Evolutionary conservation across 2,797 vertebrate genomes (phyloP).

Genomic region (Chlorospingus flavigularis): DNA sequence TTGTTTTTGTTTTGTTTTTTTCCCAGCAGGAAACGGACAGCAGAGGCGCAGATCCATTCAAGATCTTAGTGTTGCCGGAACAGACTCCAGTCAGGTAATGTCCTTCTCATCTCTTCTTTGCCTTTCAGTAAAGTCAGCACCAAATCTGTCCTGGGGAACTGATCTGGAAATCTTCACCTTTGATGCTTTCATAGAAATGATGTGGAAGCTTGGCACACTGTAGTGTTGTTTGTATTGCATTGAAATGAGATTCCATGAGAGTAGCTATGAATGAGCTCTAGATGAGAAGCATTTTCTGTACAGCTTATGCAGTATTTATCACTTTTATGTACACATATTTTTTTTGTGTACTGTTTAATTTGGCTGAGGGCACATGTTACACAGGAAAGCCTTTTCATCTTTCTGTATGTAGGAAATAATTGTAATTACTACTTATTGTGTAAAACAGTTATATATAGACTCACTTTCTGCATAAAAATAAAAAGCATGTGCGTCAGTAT

Average conservation of each 20-base stretch:
- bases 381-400: not conserved
- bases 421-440: not conserved
- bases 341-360: not conserved
- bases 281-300: not conserved
- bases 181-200: not conserved
- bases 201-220: not conserved
- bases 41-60: constrained; percentile 96
- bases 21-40: constrained; percentile 85
- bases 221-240: not conserved
- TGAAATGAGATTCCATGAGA: not conserved
- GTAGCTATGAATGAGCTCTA: constrained; percentile 9
- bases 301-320: not conserved
- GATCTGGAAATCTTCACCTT: constrained; percentile 3
- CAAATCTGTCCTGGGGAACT: not conserved
- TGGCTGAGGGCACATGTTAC: not conserved
- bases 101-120: not conserved
- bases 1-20: constrained; percentile 64
- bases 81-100: constrained; percentile 91
- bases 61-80: constrained; percentile 88
- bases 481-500: not conserved
- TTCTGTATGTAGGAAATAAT: not conserved
- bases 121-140: constrained; percentile 5
- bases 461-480: not conserved
- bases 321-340: not conserved
- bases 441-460: not conserved